These are phyloP conservation scores for Lycodopsis pacificus DNA, from an alignment of 2,797 vertebrate genomes.

Conservation along the genomic window DNA sequence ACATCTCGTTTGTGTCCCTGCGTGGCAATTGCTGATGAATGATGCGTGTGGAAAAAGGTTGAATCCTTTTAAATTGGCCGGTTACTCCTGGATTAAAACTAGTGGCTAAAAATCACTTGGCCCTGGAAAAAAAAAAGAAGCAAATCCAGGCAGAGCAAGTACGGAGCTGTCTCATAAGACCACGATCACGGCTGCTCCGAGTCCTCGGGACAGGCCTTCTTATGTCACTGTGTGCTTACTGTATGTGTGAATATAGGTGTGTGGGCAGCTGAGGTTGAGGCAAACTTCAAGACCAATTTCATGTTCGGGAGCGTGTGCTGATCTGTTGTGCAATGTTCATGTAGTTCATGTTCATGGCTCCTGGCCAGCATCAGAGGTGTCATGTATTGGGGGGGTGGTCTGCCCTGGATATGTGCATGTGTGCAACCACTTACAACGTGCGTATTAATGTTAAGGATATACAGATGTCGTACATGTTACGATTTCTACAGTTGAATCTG, in stretches of 20 bases:
- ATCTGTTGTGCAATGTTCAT: conserved; percentile 35
- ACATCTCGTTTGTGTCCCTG: conserved; percentile 33
- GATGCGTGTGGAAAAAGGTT: conserved; percentile 33
- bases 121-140: conserved; percentile 13
- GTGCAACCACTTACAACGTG: not conserved
- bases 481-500: not conserved
- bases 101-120: conserved; percentile 40
- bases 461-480: not conserved
- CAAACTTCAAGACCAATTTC: conserved; percentile 67
- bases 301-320: conserved; percentile 36
- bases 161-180: conserved; percentile 55
- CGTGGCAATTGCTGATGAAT: conserved; percentile 35
- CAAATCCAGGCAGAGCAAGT: conserved; percentile 24
- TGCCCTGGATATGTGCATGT: not conserved
- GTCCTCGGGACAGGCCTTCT: conserved; percentile 66
- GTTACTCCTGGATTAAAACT: conserved; percentile 29
- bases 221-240: conserved; percentile 60
- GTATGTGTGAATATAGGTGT: conserved; percentile 52
- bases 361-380: conserved; percentile 38
- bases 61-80: conserved; percentile 37
- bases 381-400: not conserved
- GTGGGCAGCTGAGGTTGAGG: conserved; percentile 63
- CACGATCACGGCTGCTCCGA: conserved; percentile 52
- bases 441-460: not conserved
- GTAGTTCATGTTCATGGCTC: too few relatives aligned